These are phyloP conservation scores for Elachura formosa DNA, from an alignment of 2,113 vertebrate species.

Conservation along the genomic window DNA sequence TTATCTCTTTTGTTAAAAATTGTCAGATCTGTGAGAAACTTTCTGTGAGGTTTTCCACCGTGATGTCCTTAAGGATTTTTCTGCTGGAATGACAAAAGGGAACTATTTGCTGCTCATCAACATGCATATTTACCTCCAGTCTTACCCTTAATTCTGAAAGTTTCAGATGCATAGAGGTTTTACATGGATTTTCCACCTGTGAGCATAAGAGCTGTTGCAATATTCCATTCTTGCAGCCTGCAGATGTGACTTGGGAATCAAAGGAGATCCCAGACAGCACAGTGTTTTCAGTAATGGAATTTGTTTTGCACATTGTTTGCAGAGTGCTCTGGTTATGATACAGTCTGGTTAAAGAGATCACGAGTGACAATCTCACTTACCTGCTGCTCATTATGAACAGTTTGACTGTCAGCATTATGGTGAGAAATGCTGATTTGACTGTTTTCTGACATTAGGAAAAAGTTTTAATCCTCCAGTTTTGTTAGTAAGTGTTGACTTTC, in stretches of 20 bases:
- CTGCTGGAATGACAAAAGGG: not conserved
- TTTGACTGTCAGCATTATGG: conserved; percentile 52
- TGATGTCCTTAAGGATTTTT: not conserved
- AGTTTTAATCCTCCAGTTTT: conserved; percentile 56
- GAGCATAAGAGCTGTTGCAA: not conserved
- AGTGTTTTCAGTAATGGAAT: not conserved
- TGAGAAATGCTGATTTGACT: conserved; percentile 53
- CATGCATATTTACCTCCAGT: not conserved
- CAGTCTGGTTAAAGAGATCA: conserved; percentile 49
- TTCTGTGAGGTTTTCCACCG: not conserved
- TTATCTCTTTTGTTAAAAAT: not conserved
- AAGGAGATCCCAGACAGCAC: not conserved
- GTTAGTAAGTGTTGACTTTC: not conserved
- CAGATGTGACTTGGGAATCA: not conserved
- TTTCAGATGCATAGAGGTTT: not conserved
- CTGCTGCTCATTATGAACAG: conserved; percentile 15
- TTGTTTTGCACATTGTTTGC: not conserved
- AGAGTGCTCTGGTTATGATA: not conserved
- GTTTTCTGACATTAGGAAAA: conserved; percentile 58
- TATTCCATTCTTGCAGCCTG: not conserved
- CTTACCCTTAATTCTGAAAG: not conserved
- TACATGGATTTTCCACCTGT: not conserved
- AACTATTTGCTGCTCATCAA: not conserved
- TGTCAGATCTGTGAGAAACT: not conserved
- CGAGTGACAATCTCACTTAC: not conserved